Evolutionary conservation across 1,140 invertebrate genomes (phyloP), one percentile per base, ranked within the genome.

Genomic region (Platyura marginata): DNA sequence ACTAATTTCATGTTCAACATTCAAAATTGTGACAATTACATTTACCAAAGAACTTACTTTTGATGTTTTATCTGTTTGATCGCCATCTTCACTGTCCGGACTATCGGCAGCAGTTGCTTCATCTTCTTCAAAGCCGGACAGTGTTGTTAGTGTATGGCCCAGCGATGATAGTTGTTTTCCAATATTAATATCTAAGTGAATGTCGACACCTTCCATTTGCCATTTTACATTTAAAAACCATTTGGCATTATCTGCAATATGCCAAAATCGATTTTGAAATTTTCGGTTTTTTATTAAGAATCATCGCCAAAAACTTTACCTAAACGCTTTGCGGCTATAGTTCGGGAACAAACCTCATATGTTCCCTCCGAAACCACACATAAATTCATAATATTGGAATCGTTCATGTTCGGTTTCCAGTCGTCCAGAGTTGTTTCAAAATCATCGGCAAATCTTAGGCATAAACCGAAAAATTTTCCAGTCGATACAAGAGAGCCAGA

Each of bases 161-260:
- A 98, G 66, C 2, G 88, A 81, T 2, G 88, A 91, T 15, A 97
- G 64, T 56, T 95, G 88, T 59, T 96, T 95, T 21, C 95, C 94
- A 20, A 97, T 89, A 56, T 84, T 92, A 0, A 91, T 87, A 61
- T 97, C 92, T 37, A 97, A 65, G 61, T 97, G 89, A 44, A 96
- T 92, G 55, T 96, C 92, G 15, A 97, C 90, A 42, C 95, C 95
- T 67, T 97, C 88, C 95, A 98, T 98, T 66, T 96, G 83, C 91
- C 93, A 97, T 48, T 90, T 82, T 1, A 98, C 89, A 62, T 96
- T 97, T 21, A 98, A 64, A 48, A 97, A 77, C 95, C 94, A 98
- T 63, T 98, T 97, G 2, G 93, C 92, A 65, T 95, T 96, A 62
- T 90, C 88, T 72, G 53, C 55, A 47, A 44, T 13, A 40, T 21